Evolutionary conservation across 2,113 vertebrate genomes (phyloP).

Genomic region (Himantopus leucocephalus): DNA sequence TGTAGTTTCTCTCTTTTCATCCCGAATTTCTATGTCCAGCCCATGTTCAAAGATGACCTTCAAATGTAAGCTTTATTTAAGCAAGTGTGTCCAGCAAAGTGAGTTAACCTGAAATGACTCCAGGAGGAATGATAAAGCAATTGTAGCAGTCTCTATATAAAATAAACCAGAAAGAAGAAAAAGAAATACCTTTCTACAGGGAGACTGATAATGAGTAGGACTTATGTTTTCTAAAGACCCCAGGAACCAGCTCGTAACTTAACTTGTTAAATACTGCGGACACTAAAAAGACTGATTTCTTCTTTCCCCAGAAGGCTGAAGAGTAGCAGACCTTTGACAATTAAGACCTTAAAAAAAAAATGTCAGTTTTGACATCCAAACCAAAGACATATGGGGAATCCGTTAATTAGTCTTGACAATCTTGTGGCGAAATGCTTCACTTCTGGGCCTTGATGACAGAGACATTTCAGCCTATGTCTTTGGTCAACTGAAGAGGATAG

Average conservation of each 20-base stretch:
- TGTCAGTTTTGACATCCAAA: conserved; percentile 3
- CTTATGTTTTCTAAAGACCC: conserved; percentile 6
- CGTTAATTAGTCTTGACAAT: background rate
- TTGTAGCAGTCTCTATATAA: conserved; percentile 3
- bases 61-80: background rate
- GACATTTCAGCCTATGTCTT: background rate
- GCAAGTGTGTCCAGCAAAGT: background rate
- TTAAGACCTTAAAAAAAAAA: conserved; percentile 21
- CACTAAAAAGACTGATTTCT: background rate
- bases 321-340: background rate
- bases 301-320: background rate
- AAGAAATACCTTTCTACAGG: conserved; percentile 11
- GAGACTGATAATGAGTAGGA: conserved; percentile 4
- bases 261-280: conserved; percentile 15
- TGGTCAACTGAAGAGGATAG: rapidly evolving
- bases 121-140: conserved; percentile 8
- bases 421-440: background rate
- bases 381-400: background rate
- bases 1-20: background rate
- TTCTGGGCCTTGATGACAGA: background rate
- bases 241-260: background rate
- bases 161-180: conserved; percentile 4
- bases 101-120: conserved; percentile 22
- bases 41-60: background rate
- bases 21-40: background rate